Conservation (phyloP, 2,888 invertebrate genomes). For the Oscheius sp. region DNA sequence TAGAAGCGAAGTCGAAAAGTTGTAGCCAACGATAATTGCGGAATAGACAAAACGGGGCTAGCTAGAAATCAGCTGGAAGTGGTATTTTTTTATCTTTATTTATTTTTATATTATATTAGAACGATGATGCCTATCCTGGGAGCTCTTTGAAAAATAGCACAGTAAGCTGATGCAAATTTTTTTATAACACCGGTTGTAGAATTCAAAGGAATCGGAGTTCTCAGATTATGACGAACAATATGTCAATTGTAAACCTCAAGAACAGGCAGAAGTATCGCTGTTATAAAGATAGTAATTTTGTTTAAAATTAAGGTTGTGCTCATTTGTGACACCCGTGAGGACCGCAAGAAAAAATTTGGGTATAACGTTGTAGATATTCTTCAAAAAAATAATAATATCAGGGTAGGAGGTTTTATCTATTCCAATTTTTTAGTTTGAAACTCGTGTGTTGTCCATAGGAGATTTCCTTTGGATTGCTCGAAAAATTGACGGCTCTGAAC, state of each 20-base stretch:
- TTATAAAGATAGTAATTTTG: background rate
- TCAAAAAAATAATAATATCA: conserved; percentile 42
- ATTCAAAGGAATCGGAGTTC: background rate
- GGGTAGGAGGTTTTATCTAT: conserved; percentile 18
- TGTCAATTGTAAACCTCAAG: conserved; percentile 21
- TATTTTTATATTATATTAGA: too few species aligned
- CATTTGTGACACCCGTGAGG: conserved; percentile 68
- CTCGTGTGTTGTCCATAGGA: conserved; percentile 68
- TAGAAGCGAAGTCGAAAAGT: too few species aligned
- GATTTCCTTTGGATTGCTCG: conserved; percentile 70
- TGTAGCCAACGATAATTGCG: too few species aligned
- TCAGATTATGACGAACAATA: background rate
- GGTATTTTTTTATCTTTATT: too few species aligned
- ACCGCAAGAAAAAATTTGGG: conserved; percentile 41
- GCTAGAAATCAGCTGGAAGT: too few species aligned
- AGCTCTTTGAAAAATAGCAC: too few species aligned
- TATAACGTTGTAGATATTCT: conserved; percentile 51
- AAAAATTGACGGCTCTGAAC: conserved; percentile 61
- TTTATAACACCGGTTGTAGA: too few species aligned
- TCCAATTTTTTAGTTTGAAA: conserved; percentile 47
- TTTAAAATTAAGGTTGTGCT: conserved; percentile 50
- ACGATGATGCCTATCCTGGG: too few species aligned
- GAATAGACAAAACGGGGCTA: too few species aligned
- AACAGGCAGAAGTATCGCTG: conserved; percentile 25
- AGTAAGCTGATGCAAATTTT: too few species aligned